A percentile compares a stretch with the other conserved stretches of the same genome.
These are phyloP conservation scores for Drosophila siamana DNA, from an alignment of 2,888 invertebrate genomes.

Conservation along the genomic window DNA sequence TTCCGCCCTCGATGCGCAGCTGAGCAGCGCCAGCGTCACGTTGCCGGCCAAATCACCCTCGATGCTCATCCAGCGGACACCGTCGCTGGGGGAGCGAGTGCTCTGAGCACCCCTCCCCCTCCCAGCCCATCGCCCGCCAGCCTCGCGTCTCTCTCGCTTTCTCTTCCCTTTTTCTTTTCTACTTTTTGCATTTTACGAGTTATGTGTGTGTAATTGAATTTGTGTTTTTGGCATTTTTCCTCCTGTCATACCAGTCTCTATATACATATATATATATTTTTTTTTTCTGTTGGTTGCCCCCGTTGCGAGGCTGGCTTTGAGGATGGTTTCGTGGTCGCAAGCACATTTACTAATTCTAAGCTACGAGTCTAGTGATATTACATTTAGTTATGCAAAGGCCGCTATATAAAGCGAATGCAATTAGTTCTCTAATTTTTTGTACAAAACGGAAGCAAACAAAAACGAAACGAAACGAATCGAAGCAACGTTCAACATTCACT, in stretches of 20 bases:
- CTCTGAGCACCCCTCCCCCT: conserved; percentile 70
- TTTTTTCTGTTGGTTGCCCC: background rate
- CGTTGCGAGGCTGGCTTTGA: background rate
- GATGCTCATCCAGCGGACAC: conserved; percentile 84
- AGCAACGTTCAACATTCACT: conserved; percentile 2
- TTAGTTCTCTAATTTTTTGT: conserved; percentile 52
- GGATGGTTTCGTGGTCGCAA: conserved; percentile 28
- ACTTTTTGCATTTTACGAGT: conserved; percentile 68
- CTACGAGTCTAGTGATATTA: conserved; percentile 83
- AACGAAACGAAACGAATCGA: too few species aligned
- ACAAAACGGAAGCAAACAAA: conserved; percentile 26
- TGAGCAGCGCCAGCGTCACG: conserved; percentile 66
- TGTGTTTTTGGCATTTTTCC: conserved; percentile 71
- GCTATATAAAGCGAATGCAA: conserved; percentile 39
- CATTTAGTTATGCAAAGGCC: conserved; percentile 67
- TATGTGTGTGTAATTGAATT: conserved; percentile 76
- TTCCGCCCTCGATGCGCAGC: conserved; percentile 64
- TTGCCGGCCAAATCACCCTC: conserved; percentile 83
- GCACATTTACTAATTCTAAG: conserved; percentile 66
- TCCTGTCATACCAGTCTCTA: conserved; percentile 5
- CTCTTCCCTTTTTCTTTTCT: conserved; percentile 32
- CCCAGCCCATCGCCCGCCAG: background rate
- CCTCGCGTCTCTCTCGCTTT: background rate
- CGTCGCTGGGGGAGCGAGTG: conserved; percentile 85
- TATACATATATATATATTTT: too few species aligned